Evolutionary conservation across 2,888 invertebrate species (phyloP), one percentile per base, ranked within the genome.

Genomic region (Lasioglossum zephyrum): DNA sequence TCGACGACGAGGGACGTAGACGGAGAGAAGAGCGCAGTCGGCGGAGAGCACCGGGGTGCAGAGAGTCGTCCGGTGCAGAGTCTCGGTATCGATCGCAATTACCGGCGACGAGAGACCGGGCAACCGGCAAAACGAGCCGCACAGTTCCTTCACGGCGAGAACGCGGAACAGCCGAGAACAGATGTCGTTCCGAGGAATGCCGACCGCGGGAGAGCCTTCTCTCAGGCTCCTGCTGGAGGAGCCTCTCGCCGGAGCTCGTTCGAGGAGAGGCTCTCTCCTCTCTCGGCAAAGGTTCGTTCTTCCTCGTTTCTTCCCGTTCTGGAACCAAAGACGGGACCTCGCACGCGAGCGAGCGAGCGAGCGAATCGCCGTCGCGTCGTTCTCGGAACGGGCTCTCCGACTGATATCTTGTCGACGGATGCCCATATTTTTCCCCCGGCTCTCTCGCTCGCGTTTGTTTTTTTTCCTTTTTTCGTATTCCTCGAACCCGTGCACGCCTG

Each of bases 141-240:
- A 31, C 77, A 75, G 84, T 49, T 78, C 74, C 84, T 75, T 84
- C 84, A 53, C 70, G 84, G 84, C 84, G 91, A 89, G 93, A 93
- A 94, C 94, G 94, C 94, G 94, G 94, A 94, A 94, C 92, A 92
- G 90, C 87, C 87, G 79, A 83, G 91, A 92, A 93, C 92, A 93
- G 93, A 94, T 93, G 94, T 93, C 93, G 92, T 92, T 90, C 90
- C 90, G 75, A 77, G 92, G 92, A 93, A 93, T 93, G 93, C 89
- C 90, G 89, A 78, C 84, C 60, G 84, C 77, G 26, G 13, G 60
- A 60, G 60, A 60, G 53, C 49, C 49, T 8, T 31, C 31, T 31
- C 31, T 31, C 31, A 53, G 49, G 53, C 53, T 53, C 22, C 53
- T 8, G 44, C 44, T 13, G 44, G 44, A 44, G 53, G 53, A 53